Evolutionary conservation across 2,888 invertebrate genomes (phyloP), one percentile per base, ranked within the genome.

Genomic region (Yponomeuta sedellus): DNA sequence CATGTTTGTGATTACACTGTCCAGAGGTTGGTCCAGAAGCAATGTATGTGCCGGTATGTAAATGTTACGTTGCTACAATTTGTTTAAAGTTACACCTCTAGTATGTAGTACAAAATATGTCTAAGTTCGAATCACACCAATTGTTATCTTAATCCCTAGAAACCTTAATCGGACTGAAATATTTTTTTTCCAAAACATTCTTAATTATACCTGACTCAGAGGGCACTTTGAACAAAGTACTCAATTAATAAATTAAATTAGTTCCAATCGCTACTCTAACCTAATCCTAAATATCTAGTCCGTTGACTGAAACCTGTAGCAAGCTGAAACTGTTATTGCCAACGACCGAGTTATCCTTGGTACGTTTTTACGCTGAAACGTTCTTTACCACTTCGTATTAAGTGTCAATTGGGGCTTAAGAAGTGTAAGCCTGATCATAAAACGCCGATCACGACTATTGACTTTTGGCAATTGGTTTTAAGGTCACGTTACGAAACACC

Each of bases 291-390:
- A 52, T 52, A 59, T 22, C 22, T 25, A 59, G 59, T 59, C 25
- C 25, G 11, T 59, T 59, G 20, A 59, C 59, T 59, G 59, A 59
- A 59, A 59, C 59, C 59, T 52, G 22, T 59, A 59, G 20, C 19
- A 58, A n/a, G 58, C 25, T 52, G 44, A 52, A 52, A 52, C 44
- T 12, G 5, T 12, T 16, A 52, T 52, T 52, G 44, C 44, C 16
- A 52, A 52, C 44, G 44, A 52, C 44, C 44, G 44, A 52, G 16
- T 52, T 52, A 52, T 52, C 44, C 44, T 52, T 52, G 16, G 44
- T 52, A 16, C 16, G 16, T 52, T 52, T 12, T 1, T 16, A 16
- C 16, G 12, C 12, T 52, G 16, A 16, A 16, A 52, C 16, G 16
- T 12, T 52, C 44, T 16, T 16, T 52, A 16, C 8, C 0, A 16